Percentiles rank a stretch among this genome's conserved stretches.
Conservation (phyloP, 1,140 invertebrate genomes). For the Ganaspis sp. region DNA sequence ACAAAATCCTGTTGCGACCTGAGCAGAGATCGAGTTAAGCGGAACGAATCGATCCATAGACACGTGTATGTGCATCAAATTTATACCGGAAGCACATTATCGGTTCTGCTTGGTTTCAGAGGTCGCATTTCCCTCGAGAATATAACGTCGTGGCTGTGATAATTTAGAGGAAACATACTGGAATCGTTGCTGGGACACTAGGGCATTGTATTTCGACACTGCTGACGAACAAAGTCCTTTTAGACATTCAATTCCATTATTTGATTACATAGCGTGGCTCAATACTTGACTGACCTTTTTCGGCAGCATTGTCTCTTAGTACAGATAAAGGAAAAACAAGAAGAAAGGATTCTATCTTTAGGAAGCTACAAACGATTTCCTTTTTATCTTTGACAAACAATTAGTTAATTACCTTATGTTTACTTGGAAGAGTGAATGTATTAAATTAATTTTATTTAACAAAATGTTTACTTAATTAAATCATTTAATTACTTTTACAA, state of each 20-base stretch:
- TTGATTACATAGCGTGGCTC: neutral
- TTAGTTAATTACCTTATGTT: neutral
- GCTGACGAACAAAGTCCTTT: neutral
- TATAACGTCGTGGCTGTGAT: constrained; percentile 60
- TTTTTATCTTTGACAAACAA: neutral
- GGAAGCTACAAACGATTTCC: neutral
- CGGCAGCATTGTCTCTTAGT: neutral
- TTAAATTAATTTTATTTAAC: no score
- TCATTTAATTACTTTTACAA: no score
- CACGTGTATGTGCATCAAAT: constrained; percentile 54
- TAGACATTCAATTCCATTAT: constrained; percentile 1
- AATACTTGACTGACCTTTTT: neutral
- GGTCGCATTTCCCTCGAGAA: constrained; percentile 65
- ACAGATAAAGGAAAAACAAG: neutral
- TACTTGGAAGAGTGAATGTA: no score
- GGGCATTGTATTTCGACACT: constrained; percentile 12
- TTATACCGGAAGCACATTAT: constrained; percentile 66
- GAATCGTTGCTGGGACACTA: neutral
- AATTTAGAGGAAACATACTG: constrained; percentile 53
- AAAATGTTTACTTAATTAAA: no score
- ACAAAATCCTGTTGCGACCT: constrained; percentile 37
- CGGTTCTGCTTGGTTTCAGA: constrained; percentile 60
- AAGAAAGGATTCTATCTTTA: neutral
- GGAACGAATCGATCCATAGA: constrained; percentile 39
- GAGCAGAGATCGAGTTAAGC: constrained; percentile 35